Percentiles rank a stretch among this genome's conserved stretches.
Conservation (phyloP, 2,113 vertebrate genomes). For the Leptocoma aspasia region DNA sequence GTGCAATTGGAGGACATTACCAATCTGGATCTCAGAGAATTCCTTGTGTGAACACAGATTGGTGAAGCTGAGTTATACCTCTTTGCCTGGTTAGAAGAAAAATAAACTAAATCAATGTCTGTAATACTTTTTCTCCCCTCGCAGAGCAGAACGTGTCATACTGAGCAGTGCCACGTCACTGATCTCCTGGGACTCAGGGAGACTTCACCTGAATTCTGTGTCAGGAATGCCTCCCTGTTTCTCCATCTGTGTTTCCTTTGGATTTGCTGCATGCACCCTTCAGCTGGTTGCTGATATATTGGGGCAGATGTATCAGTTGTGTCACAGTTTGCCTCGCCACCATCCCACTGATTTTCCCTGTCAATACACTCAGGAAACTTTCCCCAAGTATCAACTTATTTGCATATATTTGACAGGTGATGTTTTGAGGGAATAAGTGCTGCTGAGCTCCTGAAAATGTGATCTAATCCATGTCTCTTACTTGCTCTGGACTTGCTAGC, state of each 20-base stretch:
- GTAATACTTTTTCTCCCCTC: background rate
- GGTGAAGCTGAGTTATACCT: background rate
- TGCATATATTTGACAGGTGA: background rate
- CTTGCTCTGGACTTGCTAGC: background rate
- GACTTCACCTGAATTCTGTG: background rate
- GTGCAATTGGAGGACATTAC: fast-evolving
- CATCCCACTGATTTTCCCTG: fast-evolving
- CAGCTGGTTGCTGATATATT: fast-evolving
- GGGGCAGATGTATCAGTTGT: background rate
- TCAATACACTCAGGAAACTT: background rate
- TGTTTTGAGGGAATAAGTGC: background rate
- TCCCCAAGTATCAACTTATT: background rate
- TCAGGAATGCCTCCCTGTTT: background rate
- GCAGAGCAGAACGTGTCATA: fast-evolving
- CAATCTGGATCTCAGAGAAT: background rate
- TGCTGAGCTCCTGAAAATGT: background rate
- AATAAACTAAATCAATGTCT: background rate
- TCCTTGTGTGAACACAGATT: fast-evolving
- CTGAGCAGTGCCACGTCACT: background rate
- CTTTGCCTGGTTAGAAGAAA: background rate
- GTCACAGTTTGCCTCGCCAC: background rate
- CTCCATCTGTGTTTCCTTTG: background rate
- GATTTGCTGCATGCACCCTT: background rate
- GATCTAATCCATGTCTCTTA: background rate
- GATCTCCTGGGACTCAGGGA: background rate